Conservation (phyloP, 2,797 vertebrate genomes). For the Schizopygopsis pylzovi region DNA sequence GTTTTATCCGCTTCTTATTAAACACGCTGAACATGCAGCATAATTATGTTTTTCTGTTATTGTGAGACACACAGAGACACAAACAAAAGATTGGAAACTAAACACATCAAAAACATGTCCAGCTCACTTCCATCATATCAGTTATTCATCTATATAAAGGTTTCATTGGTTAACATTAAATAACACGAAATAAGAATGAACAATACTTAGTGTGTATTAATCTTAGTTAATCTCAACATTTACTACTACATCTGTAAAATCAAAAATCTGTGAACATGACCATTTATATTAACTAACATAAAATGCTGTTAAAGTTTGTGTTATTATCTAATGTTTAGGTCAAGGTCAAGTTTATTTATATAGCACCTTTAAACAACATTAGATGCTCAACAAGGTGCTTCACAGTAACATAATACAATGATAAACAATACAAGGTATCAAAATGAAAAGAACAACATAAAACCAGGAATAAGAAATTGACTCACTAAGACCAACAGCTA, state of each 20-base stretch:
- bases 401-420: no score
- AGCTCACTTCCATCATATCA: not conserved
- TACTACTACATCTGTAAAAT: no score
- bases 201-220: not conserved
- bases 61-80: slow-evolving; percentile 16
- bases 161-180: not conserved
- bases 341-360: no score
- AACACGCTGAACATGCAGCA: not conserved
- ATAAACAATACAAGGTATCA: no score
- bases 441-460: no score
- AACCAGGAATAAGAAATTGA: no score
- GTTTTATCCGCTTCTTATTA: not conserved
- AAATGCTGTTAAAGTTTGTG: not conserved
- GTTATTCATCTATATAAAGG: not conserved
- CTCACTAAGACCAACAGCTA: no score
- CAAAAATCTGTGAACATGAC: no score
- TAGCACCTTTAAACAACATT: no score
- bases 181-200: not conserved
- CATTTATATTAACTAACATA: no score
- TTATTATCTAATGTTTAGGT: not conserved
- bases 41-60: not conserved
- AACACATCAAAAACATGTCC: not conserved
- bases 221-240: not conserved
- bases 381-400: no score
- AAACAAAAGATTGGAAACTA: not conserved